A percentile compares a stretch with the other conserved stretches of the same genome.
Evolutionary conservation across 2,888 invertebrate species (phyloP).

Genomic region (Pollenia angustigena): DNA sequence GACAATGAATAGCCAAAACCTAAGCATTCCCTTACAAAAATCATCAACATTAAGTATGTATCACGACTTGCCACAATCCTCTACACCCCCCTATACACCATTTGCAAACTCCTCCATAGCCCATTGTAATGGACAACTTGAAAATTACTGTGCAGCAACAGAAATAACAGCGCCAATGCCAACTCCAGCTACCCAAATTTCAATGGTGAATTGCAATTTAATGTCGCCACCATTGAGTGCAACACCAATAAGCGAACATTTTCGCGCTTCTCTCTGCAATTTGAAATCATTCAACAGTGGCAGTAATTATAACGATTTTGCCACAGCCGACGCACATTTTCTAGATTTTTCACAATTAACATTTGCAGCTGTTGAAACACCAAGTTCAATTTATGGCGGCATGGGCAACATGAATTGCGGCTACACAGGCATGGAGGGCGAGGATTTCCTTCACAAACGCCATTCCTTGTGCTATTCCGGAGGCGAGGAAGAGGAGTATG

Average conservation of each 20-base stretch:
- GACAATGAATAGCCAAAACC: constrained; percentile 71
- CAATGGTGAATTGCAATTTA: constrained; percentile 73
- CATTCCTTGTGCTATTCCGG: constrained; percentile 59
- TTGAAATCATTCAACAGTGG: constrained; percentile 74
- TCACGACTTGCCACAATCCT: constrained; percentile 56
- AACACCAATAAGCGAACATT: constrained; percentile 73
- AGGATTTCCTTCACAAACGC: constrained; percentile 49
- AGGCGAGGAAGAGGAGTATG: constrained; percentile 75
- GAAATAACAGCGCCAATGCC: constrained; percentile 63
- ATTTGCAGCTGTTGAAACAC: constrained; percentile 81
- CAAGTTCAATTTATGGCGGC: constrained; percentile 82
- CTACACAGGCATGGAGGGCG: constrained; percentile 31
- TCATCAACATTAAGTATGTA: constrained; percentile 66
- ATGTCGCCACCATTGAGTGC: constrained; percentile 81
- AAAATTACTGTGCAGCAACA: constrained; percentile 33
- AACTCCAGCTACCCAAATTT: constrained; percentile 54
- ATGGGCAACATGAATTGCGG: constrained; percentile 18
- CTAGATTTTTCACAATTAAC: constrained; percentile 80
- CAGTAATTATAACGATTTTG: constrained; percentile 76
- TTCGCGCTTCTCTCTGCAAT: constrained; percentile 77
- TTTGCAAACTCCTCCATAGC: constrained; percentile 29
- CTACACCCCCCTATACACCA: constrained; percentile 70
- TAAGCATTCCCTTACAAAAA: constrained; percentile 76
- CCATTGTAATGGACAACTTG: constrained; percentile 48
- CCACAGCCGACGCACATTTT: constrained; percentile 79